phyloP scores from a whole-genome alignment of 2,113 vertebrate genomes.

The Dermatemys mawii region DNA sequence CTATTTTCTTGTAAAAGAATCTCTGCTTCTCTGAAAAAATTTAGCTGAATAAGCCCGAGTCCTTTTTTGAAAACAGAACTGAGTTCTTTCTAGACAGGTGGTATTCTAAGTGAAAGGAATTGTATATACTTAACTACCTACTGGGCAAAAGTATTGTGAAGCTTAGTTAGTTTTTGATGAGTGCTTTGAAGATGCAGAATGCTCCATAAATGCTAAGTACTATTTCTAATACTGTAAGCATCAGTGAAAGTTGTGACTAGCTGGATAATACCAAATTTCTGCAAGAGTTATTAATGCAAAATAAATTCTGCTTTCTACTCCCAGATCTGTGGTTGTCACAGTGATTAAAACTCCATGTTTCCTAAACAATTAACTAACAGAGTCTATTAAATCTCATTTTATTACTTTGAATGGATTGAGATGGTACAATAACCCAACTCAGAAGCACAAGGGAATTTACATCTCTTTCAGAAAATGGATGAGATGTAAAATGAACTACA shows the following conservation, averaged over 20 bases:
- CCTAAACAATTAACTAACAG: slow-evolving; percentile 73
- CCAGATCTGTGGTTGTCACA: slow-evolving; percentile 60
- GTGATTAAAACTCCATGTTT: slow-evolving; percentile 68
- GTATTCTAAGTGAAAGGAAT: neutral
- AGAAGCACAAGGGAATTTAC: slow-evolving; percentile 38
- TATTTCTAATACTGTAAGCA: neutral
- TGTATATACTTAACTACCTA: neutral
- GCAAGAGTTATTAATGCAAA: slow-evolving; percentile 47
- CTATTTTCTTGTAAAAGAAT: neutral
- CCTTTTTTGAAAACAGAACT: neutral
- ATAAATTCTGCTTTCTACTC: slow-evolving; percentile 53
- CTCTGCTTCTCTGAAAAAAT: neutral
- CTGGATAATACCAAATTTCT: slow-evolving; percentile 56
- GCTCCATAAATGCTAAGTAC: neutral
- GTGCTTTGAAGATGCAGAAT: neutral
- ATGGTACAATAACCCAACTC: slow-evolving; percentile 62
- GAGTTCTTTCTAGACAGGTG: neutral
- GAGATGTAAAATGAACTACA: slow-evolving; percentile 55
- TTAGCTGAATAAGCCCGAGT: neutral
- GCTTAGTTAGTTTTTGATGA: neutral
- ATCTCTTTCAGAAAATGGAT: slow-evolving; percentile 65
- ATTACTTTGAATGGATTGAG: slow-evolving; percentile 63
- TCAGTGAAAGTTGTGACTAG: slow-evolving; percentile 22
- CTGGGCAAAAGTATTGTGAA: neutral
- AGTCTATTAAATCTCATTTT: slow-evolving; percentile 72